phyloP scores from a whole-genome alignment of 2,113 vertebrate genomes.

The Caracal caracal region DNA sequence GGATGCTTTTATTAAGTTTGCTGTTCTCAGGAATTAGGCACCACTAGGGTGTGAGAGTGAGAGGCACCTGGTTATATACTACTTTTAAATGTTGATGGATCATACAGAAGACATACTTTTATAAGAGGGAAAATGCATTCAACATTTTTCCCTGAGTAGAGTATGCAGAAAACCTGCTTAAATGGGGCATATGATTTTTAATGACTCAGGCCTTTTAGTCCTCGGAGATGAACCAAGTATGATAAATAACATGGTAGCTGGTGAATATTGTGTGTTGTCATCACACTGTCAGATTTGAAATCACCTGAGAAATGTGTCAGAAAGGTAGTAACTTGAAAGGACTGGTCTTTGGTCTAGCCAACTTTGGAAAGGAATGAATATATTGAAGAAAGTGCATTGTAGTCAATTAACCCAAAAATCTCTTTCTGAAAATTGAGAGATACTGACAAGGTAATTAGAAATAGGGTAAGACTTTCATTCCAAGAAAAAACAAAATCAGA shows the following conservation, averaged over 20 bases:
- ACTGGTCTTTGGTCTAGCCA: slow-evolving; percentile 38
- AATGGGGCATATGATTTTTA: slow-evolving; percentile 90
- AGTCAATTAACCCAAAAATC: slow-evolving; percentile 61
- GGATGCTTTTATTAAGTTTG: not conserved
- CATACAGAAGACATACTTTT: slow-evolving; percentile 75
- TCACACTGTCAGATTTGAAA: slow-evolving; percentile 71
- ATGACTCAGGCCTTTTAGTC: slow-evolving; percentile 87
- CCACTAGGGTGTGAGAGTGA: not conserved
- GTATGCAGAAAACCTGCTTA: slow-evolving; percentile 88
- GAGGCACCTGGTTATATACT: slow-evolving; percentile 41
- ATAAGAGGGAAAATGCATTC: slow-evolving; percentile 80
- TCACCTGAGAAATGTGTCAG: slow-evolving; percentile 76
- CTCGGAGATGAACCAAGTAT: slow-evolving; percentile 86
- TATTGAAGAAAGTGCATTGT: slow-evolving; percentile 67
- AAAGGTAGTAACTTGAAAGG: slow-evolving; percentile 71
- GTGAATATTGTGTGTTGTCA: slow-evolving; percentile 77
- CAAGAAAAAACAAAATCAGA: not conserved
- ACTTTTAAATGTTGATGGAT: slow-evolving; percentile 79
- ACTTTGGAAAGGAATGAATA: slow-evolving; percentile 70
- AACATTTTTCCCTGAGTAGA: slow-evolving; percentile 84
- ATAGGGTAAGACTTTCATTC: fast-evolving
- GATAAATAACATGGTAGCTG: slow-evolving; percentile 83
- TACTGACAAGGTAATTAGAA: not conserved
- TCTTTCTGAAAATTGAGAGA: not conserved
- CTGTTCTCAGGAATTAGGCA: slow-evolving; percentile 37